Evolutionary conservation across 2,797 vertebrate genomes (phyloP).

Genomic region (Alectoris magna): DNA sequence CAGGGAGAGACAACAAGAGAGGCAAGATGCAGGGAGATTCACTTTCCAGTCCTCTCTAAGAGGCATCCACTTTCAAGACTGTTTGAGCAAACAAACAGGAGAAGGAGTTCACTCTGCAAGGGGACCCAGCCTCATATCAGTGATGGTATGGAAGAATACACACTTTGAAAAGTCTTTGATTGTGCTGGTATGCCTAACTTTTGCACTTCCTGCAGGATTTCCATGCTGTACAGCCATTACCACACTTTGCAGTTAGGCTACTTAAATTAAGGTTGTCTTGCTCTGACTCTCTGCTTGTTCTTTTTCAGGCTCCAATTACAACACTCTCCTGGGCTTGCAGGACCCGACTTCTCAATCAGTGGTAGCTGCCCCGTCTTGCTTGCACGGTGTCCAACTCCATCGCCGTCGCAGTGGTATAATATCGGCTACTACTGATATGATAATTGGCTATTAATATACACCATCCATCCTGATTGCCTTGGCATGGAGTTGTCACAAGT

Average conservation of each 20-base stretch:
- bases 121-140: neutral
- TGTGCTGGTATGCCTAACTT: neutral
- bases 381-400: accelerated
- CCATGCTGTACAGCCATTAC: neutral
- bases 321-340: neutral
- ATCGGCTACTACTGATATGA: neutral
- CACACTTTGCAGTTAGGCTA: neutral
- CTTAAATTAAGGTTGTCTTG: neutral
- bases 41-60: neutral
- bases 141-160: neutral
- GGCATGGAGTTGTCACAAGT: neutral
- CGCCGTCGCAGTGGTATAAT: neutral
- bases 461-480: neutral
- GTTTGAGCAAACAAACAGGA: neutral
- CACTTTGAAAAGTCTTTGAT: neutral
- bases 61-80: neutral
- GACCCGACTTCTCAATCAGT: neutral
- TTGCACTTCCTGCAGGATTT: neutral
- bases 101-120: neutral
- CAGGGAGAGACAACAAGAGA: neutral
- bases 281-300: neutral
- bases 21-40: neutral
- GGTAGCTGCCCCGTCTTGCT: neutral
- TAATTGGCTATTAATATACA: too few species aligned
- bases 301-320: neutral